Evolutionary conservation across 2,113 vertebrate species (phyloP), one percentile per base, ranked within the genome.

Genomic region (Eidolon helvum): DNA sequence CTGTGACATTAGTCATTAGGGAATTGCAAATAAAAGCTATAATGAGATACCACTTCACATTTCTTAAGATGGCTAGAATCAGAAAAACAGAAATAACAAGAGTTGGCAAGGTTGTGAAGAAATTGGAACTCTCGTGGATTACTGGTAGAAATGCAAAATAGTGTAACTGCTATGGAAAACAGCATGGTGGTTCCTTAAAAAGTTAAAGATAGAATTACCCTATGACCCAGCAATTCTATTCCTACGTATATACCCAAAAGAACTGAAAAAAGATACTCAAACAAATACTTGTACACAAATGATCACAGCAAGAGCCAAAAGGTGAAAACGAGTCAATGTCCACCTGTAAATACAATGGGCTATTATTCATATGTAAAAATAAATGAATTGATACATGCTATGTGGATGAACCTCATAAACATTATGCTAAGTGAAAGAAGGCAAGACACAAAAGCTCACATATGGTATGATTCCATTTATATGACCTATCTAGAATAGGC

Each of bases 361-460:
- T 55, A 69, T 38, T 79, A 85, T 33, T 84, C 69, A 94, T 18
- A 79, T 33, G 59, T 69, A 89, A 69, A 59, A 86, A 75, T 40
- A 90, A 88, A 78, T 53, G 50, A 88, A 74, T 22, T 78, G 28
- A 43, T 33, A 72, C 6, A 75, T 45, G 22, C 55, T 72, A 84
- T 18, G 16, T 69, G 35, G 83, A 77, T 77, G n/a, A 91, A 77
- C 69, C 87, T 93, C 84, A 83, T 84, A 88, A 83, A 88, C 24
- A 74, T 91, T 71, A 38, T 30, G 74, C 26, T 75, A 63, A 94
- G 26, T 80, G 19, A 89, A 87, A 92, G 24, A 86, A 92, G 68
- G n/a, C 80, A 96, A 96, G 53, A 71, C n/a, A 72, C 5, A 65
- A 91, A 90, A 71, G 22, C 28, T 89, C n/a, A 87, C 55, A 86